Base-by-base conservation (phyloP, 37 sponge, comb jelly and placozoan species). In the Theonella swinhoei region DNA sequence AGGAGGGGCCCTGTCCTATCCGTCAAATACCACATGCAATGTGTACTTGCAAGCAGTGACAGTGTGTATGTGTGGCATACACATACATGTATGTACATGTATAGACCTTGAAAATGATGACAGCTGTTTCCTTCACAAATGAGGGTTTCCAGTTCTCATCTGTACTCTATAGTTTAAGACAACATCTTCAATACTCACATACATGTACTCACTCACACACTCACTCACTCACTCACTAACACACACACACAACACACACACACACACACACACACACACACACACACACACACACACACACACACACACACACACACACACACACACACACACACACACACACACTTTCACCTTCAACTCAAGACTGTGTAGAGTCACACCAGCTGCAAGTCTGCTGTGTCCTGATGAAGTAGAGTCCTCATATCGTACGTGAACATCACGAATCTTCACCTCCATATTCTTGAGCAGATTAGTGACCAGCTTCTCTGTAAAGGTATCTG, bases 391-490 rank as follows among this genome's bases (percentile, higher is more conserved):
- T 47, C 40, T 64, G 22, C 76, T 79, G 33, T 58, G 68, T 20
- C 82, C 86, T 24, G 84, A 88, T 26, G 95, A 91, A 40, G 79
- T 79, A 31, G 42, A 60, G 76, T 95, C 95, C 74, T 95, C 95
- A 66, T 91, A 95, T 20, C 95, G 89, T 4, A 95, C 81, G 75
- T 95, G 95, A 58, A 95, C 86, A 39, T 88, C 79, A 42, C 68
- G 72, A 28, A 95, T 82, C 36, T 81, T 86, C n/a, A 95, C 92
- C 92, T 95, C 76, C 22, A 77, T 42, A 79, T 94, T 93, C 87
- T 93, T 93, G 24, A 88, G 79, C 43, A 95, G 67, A 64, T 95
- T 88, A 11, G 89, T 64, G 0, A 66, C 84, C 77, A 95, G 68
- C 75, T 91, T 95, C 68, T 88, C 87, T 19, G 78, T 39, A 58